A percentile compares a stretch with the other conserved stretches of the same genome.
Evolutionary conservation across 2,888 invertebrate genomes (phyloP).

Genomic region (Cryptocheilus praepositus): DNA sequence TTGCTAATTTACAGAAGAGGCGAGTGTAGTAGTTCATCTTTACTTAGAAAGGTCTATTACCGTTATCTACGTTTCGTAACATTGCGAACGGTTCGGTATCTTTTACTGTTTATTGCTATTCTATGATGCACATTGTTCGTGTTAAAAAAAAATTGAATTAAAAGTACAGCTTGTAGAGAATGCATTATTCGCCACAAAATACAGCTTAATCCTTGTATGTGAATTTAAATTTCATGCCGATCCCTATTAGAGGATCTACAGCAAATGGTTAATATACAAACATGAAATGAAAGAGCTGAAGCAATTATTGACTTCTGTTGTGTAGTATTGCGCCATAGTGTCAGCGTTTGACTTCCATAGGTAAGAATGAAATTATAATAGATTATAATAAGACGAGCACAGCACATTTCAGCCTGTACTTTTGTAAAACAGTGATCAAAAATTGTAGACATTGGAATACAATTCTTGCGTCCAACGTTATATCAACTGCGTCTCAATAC

Average conservation of each 20-base stretch:
- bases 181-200: conserved; percentile 22
- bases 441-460: conserved; percentile 47
- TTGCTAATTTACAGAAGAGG: too few species aligned
- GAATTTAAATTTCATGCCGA: conserved; percentile 4
- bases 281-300: conserved; percentile 8
- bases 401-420: conserved; percentile 69
- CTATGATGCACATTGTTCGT: too few species aligned
- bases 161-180: too few species aligned
- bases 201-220: conserved; percentile 1
- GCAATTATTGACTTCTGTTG: conserved; percentile 33
- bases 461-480: conserved; percentile 52
- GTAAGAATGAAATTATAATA: conserved; percentile 56
- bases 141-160: too few species aligned
- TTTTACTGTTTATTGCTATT: too few species aligned
- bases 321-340: conserved; percentile 51
- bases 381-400: conserved; percentile 58
- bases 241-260: too few species aligned
- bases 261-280: too few species aligned
- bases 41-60: too few species aligned
- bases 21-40: too few species aligned
- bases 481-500: conserved; percentile 44
- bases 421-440: conserved; percentile 60
- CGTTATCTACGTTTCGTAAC: too few species aligned
- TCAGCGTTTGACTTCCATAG: conserved; percentile 59
- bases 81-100: too few species aligned